These are phyloP conservation scores for Paramuricea clavata DNA, from an alignment of 92 coral and sea anemone species.

Conservation along the genomic window DNA sequence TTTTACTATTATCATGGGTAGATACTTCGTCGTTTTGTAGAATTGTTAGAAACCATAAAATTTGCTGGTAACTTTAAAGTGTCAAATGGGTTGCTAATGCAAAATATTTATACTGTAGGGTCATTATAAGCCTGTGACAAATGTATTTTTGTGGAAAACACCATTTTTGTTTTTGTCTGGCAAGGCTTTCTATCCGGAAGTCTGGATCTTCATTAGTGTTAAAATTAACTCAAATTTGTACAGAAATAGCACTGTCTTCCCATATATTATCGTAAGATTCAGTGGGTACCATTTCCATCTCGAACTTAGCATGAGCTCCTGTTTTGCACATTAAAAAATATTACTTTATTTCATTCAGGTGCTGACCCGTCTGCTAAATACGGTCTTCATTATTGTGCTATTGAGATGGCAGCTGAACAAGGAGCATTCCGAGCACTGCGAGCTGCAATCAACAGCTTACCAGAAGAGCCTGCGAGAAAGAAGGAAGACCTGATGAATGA, in stretches of 20 bases:
- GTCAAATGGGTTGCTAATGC: not conserved
- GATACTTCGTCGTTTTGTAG: not conserved
- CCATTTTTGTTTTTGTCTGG: not conserved
- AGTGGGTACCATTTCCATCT: not conserved
- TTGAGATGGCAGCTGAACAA: slow-evolving; percentile 85
- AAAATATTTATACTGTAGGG: too few species aligned
- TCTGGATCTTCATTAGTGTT: not conserved
- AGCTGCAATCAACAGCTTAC: slow-evolving; percentile 69
- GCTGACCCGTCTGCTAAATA: slow-evolving; percentile 73
- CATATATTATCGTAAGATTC: not conserved
- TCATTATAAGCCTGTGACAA: too few species aligned
- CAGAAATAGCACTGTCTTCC: not conserved
- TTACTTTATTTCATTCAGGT: slow-evolving; percentile 52
- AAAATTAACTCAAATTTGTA: too few species aligned
- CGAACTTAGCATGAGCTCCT: not conserved
- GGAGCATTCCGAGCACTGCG: slow-evolving; percentile 71
- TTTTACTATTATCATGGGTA: not conserved
- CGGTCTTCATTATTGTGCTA: slow-evolving; percentile 74
- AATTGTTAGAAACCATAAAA: not conserved
- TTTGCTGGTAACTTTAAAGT: not conserved
- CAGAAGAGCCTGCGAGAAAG: slow-evolving; percentile 44
- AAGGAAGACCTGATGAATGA: slow-evolving; percentile 70
- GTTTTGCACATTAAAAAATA: not conserved
- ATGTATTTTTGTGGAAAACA: too few species aligned
- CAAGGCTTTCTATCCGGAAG: not conserved